Conservation (phyloP, 2,888 invertebrate species). For the Sabellastarte sp. region DNA sequence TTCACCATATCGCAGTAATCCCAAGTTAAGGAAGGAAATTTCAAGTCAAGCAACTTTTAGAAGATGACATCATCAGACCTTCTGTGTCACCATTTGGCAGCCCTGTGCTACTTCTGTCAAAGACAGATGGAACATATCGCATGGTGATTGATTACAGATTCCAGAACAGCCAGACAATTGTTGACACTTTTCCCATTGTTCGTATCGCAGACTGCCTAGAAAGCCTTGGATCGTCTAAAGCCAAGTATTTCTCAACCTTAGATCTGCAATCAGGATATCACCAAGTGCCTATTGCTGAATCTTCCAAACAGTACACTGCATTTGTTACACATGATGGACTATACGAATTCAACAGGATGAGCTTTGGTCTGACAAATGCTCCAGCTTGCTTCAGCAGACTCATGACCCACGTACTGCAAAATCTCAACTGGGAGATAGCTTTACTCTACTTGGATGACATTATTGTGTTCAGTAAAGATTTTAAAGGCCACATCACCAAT, state of each 20-base stretch:
- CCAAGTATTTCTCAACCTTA: too few species aligned
- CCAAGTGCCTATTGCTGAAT: too few species aligned
- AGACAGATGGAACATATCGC: neutral
- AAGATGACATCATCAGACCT: neutral
- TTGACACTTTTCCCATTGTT: neutral
- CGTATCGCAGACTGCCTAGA: neutral
- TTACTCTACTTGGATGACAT: too few species aligned
- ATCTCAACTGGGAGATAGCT: neutral
- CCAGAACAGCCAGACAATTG: neutral
- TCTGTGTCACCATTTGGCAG: neutral
- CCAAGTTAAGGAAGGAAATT: too few species aligned
- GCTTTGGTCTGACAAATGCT: too few species aligned
- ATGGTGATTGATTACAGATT: neutral
- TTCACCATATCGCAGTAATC: too few species aligned
- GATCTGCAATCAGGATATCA: neutral
- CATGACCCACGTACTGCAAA: too few species aligned
- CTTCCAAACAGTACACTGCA: too few species aligned
- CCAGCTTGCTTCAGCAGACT: too few species aligned
- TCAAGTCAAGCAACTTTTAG: neutral
- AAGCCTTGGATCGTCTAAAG: too few species aligned
- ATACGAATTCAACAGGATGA: neutral
- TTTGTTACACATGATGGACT: too few species aligned
- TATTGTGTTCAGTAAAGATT: neutral
- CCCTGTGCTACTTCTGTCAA: neutral
- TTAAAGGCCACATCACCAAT: neutral